Conservation (phyloP, 2,113 vertebrate genomes). For the Vulpes ferrilata region DNA sequence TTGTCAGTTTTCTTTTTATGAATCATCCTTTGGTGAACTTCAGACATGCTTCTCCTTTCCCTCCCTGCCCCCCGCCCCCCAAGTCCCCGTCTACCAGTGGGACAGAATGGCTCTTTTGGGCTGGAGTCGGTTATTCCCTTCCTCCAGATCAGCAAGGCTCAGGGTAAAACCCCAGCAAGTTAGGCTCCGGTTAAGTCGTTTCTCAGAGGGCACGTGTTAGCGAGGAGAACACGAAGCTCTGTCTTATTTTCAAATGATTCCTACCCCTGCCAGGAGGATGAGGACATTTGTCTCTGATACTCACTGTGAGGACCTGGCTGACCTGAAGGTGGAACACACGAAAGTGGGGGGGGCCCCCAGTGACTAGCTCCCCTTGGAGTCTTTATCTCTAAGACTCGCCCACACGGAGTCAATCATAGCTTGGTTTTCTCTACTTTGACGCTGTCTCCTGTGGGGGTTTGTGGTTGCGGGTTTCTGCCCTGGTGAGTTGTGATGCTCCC, state of each 20-base stretch:
- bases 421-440: background rate
- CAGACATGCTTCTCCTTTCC: background rate
- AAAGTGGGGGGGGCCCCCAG: background rate
- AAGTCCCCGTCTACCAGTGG: background rate
- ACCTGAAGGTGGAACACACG: background rate
- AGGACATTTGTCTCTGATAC: background rate
- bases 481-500: background rate
- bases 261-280: background rate
- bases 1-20: background rate
- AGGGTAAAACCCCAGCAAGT: background rate
- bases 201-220: background rate
- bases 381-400: background rate
- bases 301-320: background rate
- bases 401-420: background rate
- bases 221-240: background rate
- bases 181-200: background rate
- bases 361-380: too few relatives aligned
- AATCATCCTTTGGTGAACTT: background rate
- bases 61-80: too few relatives aligned
- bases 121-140: background rate
- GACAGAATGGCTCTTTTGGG: background rate
- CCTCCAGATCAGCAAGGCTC: background rate
- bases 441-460: background rate
- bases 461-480: background rate
- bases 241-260: background rate